These are phyloP conservation scores for Siniperca undulata DNA, from an alignment of 2,797 vertebrate species.

Conservation along the genomic window DNA sequence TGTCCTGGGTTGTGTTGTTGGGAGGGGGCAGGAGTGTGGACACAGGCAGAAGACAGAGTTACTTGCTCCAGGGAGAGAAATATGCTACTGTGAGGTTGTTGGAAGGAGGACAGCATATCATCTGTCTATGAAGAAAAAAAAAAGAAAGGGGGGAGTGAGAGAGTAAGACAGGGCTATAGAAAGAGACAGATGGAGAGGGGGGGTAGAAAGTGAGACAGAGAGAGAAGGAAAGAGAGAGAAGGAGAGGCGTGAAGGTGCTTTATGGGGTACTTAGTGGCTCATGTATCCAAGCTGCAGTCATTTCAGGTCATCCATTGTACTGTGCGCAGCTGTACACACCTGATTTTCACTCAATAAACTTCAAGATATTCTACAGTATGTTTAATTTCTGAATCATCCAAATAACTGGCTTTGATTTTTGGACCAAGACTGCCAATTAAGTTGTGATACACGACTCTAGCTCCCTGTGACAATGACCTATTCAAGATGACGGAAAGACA, in stretches of 20 bases:
- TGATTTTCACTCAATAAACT: slow-evolving; percentile 48
- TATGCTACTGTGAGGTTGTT: slow-evolving; percentile 77
- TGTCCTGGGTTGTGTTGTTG: slow-evolving; percentile 71
- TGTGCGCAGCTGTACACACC: slow-evolving; percentile 53
- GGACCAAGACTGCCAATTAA: slow-evolving; percentile 11
- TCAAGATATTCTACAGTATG: slow-evolving; percentile 4
- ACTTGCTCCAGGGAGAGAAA: slow-evolving; percentile 81
- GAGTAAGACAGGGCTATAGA: slow-evolving; percentile 67
- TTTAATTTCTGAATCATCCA: slow-evolving; percentile 23
- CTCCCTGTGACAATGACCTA: slow-evolving; percentile 46
- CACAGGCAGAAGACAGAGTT: slow-evolving; percentile 80
- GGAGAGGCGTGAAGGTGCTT: slow-evolving; percentile 78
- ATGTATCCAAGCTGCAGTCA: slow-evolving; percentile 78
- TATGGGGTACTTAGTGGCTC: slow-evolving; percentile 78
- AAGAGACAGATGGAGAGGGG: slow-evolving; percentile 71
- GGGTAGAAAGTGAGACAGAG: slow-evolving; percentile 69
- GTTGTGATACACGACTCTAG: slow-evolving; percentile 17
- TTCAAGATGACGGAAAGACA: slow-evolving; percentile 40
- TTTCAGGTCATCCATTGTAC: slow-evolving; percentile 77
- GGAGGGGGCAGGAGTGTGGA: slow-evolving; percentile 67
- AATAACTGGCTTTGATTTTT: slow-evolving; percentile 33
- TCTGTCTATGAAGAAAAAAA: slow-evolving; percentile 71
- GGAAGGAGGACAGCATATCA: slow-evolving; percentile 77
- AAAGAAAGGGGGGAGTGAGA: slow-evolving; percentile 38
- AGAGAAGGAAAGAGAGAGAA: slow-evolving; percentile 55